Base-by-base conservation (phyloP, 2,888 invertebrate genomes). In the Raillietiella orientalis region DNA sequence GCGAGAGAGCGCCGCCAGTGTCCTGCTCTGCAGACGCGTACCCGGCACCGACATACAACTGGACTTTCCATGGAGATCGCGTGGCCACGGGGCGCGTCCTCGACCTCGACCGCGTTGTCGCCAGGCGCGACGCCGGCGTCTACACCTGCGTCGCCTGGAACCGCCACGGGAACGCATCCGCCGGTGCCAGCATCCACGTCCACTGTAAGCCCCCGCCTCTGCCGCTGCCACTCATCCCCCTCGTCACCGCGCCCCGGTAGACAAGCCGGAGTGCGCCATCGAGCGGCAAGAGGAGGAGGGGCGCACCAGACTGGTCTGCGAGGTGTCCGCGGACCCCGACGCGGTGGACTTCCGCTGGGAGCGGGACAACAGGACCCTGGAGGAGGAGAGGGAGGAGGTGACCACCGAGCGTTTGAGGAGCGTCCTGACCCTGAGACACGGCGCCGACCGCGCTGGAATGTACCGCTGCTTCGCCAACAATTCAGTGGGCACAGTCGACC, bases 391-490 rank as follows among this genome's bases (percentile, higher is more conserved):
- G n/a, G 58, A 59, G 2, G 59, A 62, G 32, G 53, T 55, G 27
- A 42, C 46, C 21, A 50, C 51, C 29, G 49, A 52, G 27, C 53
- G 52, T 3, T 44, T 55, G 23, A 52, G 52, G 34, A 59, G 59
- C 37, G 58, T 56, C 44, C 56, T 77, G 31, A 50, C 56, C 16
- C 49, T 66, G 31, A 61, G 62, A 36, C 50, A 55, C 5, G 49
- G 53, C 27, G 50, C 56, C 20, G 61, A 61, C 37, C 59, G 58
- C 37, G 53, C 55, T 36, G 56, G 75, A 30, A 75, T 70, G 4
- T 82, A 79, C 46, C 56, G 66, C 29, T 82, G 82, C 45, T 56
- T 59, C 36, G 75, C 71, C 14, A 74, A 69, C 45, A 82, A 82
- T 50, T 55, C 63, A 4, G 69, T 75, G 9, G 79, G 77, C 27